Evolutionary conservation across 1,140 invertebrate genomes (phyloP), one percentile per base, ranked within the genome.

Genomic region (Drosophila pectinifera): DNA sequence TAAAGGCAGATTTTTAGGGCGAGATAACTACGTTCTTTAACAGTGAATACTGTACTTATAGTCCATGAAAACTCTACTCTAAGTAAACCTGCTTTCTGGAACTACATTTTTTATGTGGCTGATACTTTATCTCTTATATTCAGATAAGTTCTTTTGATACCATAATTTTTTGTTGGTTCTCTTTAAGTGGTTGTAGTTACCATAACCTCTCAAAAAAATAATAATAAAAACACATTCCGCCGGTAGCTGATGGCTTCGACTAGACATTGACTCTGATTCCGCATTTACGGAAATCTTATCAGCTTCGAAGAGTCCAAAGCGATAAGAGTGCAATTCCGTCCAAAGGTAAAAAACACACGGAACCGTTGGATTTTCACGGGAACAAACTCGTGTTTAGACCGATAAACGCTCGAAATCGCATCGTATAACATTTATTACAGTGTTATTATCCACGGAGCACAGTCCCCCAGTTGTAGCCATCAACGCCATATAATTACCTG

Each of bases 221-320:
- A 62, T 26, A 39, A 42, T n/a, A 24, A 18, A 55, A 18, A 26
- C 39, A 38, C 31, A 56, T 56, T 70, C 64, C 49, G 11, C 49
- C 67, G 67, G 67, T 70, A 70, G 67, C 67, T 42, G 62, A 42
- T 73, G 38, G 6, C 28, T 42, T 34, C 34, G 46, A 76, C 28
- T 80, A 45, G 26, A 39, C 53, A 76, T 80, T 77, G 82, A 85
- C 67, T 80, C 73, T 85, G 81, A 84, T 80, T 84, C 73, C 56
- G 39, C 48, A 49, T 22, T 38, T 38, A 36, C 39, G 36, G 49
- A 46, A 69, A 75, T 82, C 77, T 84, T 81, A 84, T 84, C 81
- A 86, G 61, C 34, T 36, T 41, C 20, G 14, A 14, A 36, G 62
- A 48, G 74, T 65, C 76, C 70, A 76, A 45, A 7, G 24, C 45